Evolutionary conservation across 1,140 invertebrate genomes (phyloP), one percentile per base, ranked within the genome.

Genomic region (Diorhabda sublineata): DNA sequence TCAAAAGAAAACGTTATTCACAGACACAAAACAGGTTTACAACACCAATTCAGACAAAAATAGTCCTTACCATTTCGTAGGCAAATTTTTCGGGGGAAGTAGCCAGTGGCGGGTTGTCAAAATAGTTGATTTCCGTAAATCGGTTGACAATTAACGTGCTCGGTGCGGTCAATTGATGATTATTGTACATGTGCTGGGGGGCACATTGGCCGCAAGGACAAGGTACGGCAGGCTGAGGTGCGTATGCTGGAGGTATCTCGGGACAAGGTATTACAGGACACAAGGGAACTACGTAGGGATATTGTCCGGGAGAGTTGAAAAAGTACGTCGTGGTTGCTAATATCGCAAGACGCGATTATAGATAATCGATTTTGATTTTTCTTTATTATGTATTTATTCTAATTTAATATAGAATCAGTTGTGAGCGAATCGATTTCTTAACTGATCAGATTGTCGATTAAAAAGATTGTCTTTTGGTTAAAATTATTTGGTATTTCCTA

Each of bases 51-150:
- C 6, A 56, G 41, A 52, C n/a, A 63, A 65, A 65, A 61, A 59
- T 41, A 6, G 5, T 5, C 58, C 78, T 80, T 76, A 80, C 78
- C 78, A 80, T 80, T 69, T 80, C 78, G 77, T 78, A 79, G 71
- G 70, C 71, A 69, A 75, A 75, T 64, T 78, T 79, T 65, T 78
- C 77, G 45, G 77, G 74, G 41, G 68, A 58, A 7, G 68, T 61
- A 9, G 74, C 71, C 52, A 69, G 45, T 56, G 68, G 71, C 52
- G 74, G 79, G 70, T 80, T 80, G 72, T 81, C 79, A 71, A 80
- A 81, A 69, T 80, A 81, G 75, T 81, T 81, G 76, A 81, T 81
- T 70, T 81, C 80, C 66, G 80, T 81, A 71, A 79, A 81, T 41
- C 80, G 74, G 68, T 81, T 81, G 70, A 81, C 80, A 66, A 81